Base-by-base conservation (phyloP, 2,888 invertebrate genomes). In the Incurvaria masculella region DNA sequence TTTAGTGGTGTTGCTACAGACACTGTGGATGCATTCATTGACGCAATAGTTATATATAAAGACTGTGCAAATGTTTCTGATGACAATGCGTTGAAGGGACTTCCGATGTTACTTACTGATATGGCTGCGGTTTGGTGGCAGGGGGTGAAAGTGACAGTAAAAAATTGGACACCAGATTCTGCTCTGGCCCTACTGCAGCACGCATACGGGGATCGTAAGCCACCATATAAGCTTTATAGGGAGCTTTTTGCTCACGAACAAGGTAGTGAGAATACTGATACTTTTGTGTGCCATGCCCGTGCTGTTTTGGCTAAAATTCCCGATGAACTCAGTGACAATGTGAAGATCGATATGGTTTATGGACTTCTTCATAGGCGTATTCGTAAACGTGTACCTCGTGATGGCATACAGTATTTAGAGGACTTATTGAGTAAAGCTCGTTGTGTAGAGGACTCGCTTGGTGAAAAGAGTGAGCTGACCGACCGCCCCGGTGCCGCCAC, bases 81-180 rank as follows among this genome's bases (percentile, higher is more conserved):
- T 10, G 46, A 33, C 2, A 23, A 41, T 21, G 51, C 49, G n/a
- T 17, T 52, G 14, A 33, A 41, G 5, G 51, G 51, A 1, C 23
- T 52, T 1, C 20, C 50, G 4, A 51, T 52, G 45, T 39, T 48
- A 6, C 41, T 49, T 17, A 49, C 18, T 6, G 48, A 45, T 2
- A 54, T 54, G 45, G 55, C 55, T 10, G 52, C 50, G 2, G 21
- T 47, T 4, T 55, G 54, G 55, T 55, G 55, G 55, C 41, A 50
- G 19, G 54, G 53, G 0, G 21, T 53, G 2, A 52, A 53, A 21
- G 23, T 45, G 2, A 19, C 51, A 2, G 46, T 54, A 0, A 49
- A 21, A 5, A 44, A 52, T 1, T 53, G 54, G 53, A n/a, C n/a
- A n/a, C n/a, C n/a, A n/a, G 11, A 11, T 2, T 50, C 52, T 8